phyloP scores from a whole-genome alignment of 2,113 vertebrate genomes.

The Chroicocephalus ridibundus region DNA sequence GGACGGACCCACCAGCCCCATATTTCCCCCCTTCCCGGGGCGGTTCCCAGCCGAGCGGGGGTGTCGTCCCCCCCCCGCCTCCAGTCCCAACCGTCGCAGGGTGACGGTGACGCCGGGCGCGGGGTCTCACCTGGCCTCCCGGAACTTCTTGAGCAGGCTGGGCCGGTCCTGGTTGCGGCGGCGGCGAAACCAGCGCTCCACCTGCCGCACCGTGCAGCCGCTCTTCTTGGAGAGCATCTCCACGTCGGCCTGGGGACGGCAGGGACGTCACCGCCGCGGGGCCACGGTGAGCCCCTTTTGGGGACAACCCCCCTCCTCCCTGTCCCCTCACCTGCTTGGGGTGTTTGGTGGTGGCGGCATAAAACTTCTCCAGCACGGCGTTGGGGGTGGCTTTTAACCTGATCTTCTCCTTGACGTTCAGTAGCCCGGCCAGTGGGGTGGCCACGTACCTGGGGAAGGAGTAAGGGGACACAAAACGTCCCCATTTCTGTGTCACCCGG shows the following conservation, averaged over 20 bases:
- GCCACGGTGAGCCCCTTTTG: rapidly evolving
- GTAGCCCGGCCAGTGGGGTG: conserved; percentile 80
- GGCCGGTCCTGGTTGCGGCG: conserved; percentile 89
- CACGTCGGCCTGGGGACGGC: conserved; percentile 58
- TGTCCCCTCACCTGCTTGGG: conserved; percentile 83
- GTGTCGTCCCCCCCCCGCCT: not conserved
- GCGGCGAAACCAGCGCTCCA: conserved; percentile 92
- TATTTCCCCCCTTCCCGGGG: not conserved
- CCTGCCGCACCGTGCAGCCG: conserved; percentile 69
- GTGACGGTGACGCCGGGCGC: rapidly evolving
- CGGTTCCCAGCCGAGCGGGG: rapidly evolving
- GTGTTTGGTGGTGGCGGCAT: conserved; percentile 78
- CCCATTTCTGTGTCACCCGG: rapidly evolving
- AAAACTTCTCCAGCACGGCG: conserved; percentile 84
- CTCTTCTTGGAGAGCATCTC: conserved; percentile 71
- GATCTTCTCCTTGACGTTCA: conserved; percentile 88
- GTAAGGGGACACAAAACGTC: rapidly evolving
- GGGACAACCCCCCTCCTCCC: conserved; percentile 35
- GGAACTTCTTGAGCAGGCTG: conserved; percentile 92
- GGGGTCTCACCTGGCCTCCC: conserved; percentile 86
- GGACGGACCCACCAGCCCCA: not conserved
- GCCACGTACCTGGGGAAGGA: conserved; percentile 75
- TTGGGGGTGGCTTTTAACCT: conserved; percentile 83
- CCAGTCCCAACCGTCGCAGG: not conserved
- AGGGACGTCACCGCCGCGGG: rapidly evolving